Evolutionary conservation across 1,140 invertebrate species (phyloP), one percentile per base, ranked within the genome.

Genomic region (Zaprionus ghesquierei): DNA sequence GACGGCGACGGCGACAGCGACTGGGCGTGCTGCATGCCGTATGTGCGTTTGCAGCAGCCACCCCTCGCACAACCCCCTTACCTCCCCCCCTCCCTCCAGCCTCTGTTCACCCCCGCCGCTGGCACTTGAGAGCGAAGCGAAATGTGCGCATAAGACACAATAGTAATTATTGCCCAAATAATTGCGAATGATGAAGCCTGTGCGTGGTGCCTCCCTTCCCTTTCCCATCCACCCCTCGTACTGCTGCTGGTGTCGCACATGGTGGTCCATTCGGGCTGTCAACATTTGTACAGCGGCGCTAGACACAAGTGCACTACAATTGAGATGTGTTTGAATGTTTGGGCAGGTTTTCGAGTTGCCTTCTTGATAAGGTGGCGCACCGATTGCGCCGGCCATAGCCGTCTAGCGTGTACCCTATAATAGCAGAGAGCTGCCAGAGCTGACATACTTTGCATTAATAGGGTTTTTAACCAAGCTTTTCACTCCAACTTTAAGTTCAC

Each of bases 111-210:
- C 29, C 25, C 18, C 9, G 9, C n/a, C 10, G 29, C 20, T 15
- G 31, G 22, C 22, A 63, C 15, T 63, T 31, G 29, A 38, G 46
- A 27, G 49, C 23, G 20, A 20, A 33, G 58, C 59, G 82, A 89
- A 91, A 91, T 90, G 86, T 89, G 74, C 78, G 80, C 90, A 91
- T 91, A 91, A 91, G 90, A 91, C 90, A 91, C 90, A 91, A 91
- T 91, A 91, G 90, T 91, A 91, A 91, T 91, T 91, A 91, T 90
- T 91, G 90, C 86, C 89, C 77, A 91, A 91, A 91, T 91, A 91
- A 91, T 91, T 91, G 80, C 89, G 91, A 91, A 91, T 91, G 89
- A 86, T 86, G 76, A 79, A 73, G 74, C 58, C 63, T 62, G 55
- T 22, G 59, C 61, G 60, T 38, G 29, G 54, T 75, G 23, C 46